Evolutionary conservation across 2,888 invertebrate genomes (phyloP).

Genomic region (Perdita meconis): DNA sequence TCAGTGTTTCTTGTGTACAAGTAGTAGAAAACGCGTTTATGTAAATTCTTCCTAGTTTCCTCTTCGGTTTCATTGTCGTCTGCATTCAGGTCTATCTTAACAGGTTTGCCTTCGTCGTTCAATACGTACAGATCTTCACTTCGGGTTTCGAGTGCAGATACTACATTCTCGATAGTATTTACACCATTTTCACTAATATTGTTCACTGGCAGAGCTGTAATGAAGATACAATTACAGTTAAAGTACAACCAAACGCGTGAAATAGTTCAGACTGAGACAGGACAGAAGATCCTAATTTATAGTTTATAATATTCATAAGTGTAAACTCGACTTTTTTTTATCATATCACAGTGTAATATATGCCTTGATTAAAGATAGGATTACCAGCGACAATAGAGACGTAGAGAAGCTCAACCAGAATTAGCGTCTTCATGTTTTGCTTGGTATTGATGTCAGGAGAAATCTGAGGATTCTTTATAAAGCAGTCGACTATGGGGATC

Average conservation of each 20-base stretch:
- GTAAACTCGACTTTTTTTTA: no score
- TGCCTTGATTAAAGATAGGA: conserved; percentile 11
- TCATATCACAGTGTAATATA: no score
- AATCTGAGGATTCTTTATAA: conserved; percentile 65
- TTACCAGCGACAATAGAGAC: conserved; percentile 67
- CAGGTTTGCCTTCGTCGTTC: conserved; percentile 44
- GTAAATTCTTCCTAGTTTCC: conserved; percentile 15
- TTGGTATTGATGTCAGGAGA: conserved; percentile 44
- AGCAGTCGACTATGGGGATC: conserved; percentile 37
- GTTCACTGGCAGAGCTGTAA: no score
- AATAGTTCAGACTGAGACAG: no score
- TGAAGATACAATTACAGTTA: no score
- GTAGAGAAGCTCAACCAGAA: conserved; percentile 65
- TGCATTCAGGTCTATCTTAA: background rate
- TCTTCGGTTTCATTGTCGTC: conserved; percentile 17
- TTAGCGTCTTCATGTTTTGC: conserved; percentile 68
- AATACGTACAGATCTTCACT: conserved; percentile 28
- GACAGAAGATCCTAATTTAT: no score
- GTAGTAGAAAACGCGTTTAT: conserved; percentile 7
- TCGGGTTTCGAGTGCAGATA: conserved; percentile 1
- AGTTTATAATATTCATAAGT: no score
- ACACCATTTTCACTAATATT: background rate
- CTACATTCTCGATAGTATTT: background rate
- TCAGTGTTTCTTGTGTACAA: conserved; percentile 1
- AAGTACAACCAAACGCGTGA: no score